phyloP scores from a whole-genome alignment of 2,888 invertebrate genomes.

The Lydus trimaculatus region DNA sequence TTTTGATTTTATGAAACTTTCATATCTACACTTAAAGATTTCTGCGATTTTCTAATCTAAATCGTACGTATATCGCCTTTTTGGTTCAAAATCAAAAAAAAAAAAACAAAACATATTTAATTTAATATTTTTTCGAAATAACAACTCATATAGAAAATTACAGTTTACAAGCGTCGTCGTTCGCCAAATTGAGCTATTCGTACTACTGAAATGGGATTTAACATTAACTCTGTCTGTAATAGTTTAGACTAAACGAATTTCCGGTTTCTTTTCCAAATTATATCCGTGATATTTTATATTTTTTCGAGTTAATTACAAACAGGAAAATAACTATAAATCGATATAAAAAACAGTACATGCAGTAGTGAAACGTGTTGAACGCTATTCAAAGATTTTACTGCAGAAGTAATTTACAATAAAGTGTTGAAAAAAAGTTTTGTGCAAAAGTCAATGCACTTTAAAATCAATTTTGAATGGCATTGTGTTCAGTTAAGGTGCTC shows the following conservation, averaged over 20 bases:
- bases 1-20: constrained; percentile 44
- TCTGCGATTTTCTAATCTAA: constrained; percentile 44
- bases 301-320: no score
- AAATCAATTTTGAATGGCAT: no score
- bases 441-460: no score
- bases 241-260: neutral
- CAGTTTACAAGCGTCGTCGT: constrained; percentile 14
- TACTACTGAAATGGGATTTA: no score
- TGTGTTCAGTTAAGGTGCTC: no score
- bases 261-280: neutral
- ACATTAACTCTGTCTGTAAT: neutral
- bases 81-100: constrained; percentile 40
- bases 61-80: constrained; percentile 44
- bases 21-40: constrained; percentile 40
- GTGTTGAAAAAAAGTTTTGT: no score
- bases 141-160: constrained; percentile 37
- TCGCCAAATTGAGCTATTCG: constrained; percentile 24
- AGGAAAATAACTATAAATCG: no score
- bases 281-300: neutral
- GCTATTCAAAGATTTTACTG: no score
- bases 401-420: no score
- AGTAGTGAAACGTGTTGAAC: no score
- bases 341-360: no score
- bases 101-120: constrained; percentile 37
- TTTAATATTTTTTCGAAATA: constrained; percentile 39